Percentiles rank a stretch among this genome's conserved stretches.
Conservation (phyloP, 2,797 vertebrate genomes). For the Glyptemys insculpta region DNA sequence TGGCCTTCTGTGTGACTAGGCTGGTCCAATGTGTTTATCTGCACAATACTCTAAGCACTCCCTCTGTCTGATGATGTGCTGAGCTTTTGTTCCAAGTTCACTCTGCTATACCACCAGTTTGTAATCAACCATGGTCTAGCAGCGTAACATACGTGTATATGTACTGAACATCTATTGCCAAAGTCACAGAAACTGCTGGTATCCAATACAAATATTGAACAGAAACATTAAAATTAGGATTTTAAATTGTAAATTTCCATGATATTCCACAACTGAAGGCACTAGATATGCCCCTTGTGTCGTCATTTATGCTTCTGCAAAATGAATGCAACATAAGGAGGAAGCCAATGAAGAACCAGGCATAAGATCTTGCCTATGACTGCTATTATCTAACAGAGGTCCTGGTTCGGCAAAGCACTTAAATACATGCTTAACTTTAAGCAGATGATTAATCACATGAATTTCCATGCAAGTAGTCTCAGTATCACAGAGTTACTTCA, state of each 20-base stretch:
- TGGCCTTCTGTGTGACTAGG: neutral
- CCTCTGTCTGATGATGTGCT: neutral
- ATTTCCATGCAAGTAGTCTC: neutral
- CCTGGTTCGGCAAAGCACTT: conserved; percentile 18
- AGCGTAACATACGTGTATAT: neutral
- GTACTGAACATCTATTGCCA: neutral
- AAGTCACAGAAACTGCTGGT: neutral
- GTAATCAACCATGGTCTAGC: neutral
- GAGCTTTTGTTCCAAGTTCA: neutral
- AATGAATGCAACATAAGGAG: conserved; percentile 37
- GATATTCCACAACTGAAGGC: conserved; percentile 71
- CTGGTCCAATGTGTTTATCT: neutral
- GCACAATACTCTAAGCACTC: neutral
- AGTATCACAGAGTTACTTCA: neutral
- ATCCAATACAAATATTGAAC: conserved; percentile 16
- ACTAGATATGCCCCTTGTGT: conserved; percentile 77
- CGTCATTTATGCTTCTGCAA: conserved; percentile 46
- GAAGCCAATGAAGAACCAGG: conserved; percentile 39
- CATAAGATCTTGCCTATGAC: neutral
- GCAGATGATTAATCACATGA: conserved; percentile 6
- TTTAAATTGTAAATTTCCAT: neutral
- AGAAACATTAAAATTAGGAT: conserved; percentile 27
- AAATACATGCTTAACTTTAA: conserved; percentile 21
- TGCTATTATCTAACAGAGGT: neutral
- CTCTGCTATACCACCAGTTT: neutral